Evolutionary conservation across 2,113 vertebrate genomes (phyloP), one percentile per base, ranked within the genome.

Genomic region (Pseudopipra pipra): DNA sequence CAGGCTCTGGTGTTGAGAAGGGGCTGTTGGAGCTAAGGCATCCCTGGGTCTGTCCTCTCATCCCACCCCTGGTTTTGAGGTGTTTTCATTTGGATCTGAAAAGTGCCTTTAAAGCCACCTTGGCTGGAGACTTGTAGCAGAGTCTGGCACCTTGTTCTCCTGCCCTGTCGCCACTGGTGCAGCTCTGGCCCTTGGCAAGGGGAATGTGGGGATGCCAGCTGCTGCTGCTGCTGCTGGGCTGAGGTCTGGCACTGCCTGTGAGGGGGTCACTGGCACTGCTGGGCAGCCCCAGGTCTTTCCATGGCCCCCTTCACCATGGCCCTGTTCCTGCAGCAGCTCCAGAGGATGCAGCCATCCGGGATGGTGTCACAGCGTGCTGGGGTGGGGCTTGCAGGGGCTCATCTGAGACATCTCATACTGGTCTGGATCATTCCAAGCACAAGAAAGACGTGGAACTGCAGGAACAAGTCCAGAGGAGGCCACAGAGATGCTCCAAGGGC

Each of bases 221-320:
- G 5, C 20, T 39, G 51, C 56, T 6, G 1, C 37, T 37, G 37
- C 74, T 14, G 49, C 49, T 51, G 23, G 68, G 81, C 25, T 68
- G 56, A 23, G 55, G 30, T 5, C 6, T 14, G 68, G 59, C 2
- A 5, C 68, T 18, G 12, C 49, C 49, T 12, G 44, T 0, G 1
- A 55, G 59, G 58, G 20, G 14, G 17, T 49, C 6, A 0, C 17
- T 0, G 0, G 54, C 15, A 7, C 5, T 18, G 31, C 68, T 2
- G 9, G 39, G 51, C 4, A 12, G 21, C 27, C 35, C 54, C 39
- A 8, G 41, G 37, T 39, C 61, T 21, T 14, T 11, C 27, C 52
- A 10, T 18, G 14, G 70, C 25, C 46, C 73, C 35, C 11, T 47
- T 25, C 0, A 0, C 39, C 39, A 5, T 3, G 7, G 14, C 27